These are phyloP conservation scores for Eulemur rufifrons DNA, from an alignment of 2,113 vertebrate species.

Conservation along the genomic window DNA sequence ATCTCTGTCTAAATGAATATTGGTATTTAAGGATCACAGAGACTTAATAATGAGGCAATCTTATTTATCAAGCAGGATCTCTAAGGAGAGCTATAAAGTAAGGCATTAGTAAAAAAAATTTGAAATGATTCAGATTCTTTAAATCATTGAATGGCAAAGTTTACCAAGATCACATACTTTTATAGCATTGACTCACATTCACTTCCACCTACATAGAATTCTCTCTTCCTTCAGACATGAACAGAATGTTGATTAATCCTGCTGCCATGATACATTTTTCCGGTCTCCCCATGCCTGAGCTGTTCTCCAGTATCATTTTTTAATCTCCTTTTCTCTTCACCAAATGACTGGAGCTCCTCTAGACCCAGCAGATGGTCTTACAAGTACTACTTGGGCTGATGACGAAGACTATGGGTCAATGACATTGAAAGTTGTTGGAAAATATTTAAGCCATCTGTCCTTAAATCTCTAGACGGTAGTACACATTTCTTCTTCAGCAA, in stretches of 20 bases:
- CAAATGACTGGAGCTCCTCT: not conserved
- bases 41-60: not conserved
- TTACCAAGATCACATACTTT: not conserved
- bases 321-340: constrained; percentile 13
- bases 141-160: constrained; percentile 13
- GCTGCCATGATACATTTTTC: constrained; percentile 33
- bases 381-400: not conserved
- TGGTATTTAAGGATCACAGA: constrained; percentile 47
- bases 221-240: not conserved
- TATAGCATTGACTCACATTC: not conserved
- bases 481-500: not conserved
- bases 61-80: constrained; percentile 38
- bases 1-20: constrained; percentile 29
- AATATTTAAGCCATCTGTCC: not conserved
- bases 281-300: not conserved
- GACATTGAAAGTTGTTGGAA: constrained; percentile 26
- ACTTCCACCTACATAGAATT: not conserved
- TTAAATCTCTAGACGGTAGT: constrained; percentile 33
- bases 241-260: not conserved
- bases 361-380: not conserved
- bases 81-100: not conserved
- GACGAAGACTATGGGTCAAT: not conserved
- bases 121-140: not conserved
- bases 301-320: not conserved
- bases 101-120: not conserved